Percentiles rank a stretch among this genome's conserved stretches.
Evolutionary conservation across 2,113 vertebrate species (phyloP).

Genomic region (Chaenogobius annularis): DNA sequence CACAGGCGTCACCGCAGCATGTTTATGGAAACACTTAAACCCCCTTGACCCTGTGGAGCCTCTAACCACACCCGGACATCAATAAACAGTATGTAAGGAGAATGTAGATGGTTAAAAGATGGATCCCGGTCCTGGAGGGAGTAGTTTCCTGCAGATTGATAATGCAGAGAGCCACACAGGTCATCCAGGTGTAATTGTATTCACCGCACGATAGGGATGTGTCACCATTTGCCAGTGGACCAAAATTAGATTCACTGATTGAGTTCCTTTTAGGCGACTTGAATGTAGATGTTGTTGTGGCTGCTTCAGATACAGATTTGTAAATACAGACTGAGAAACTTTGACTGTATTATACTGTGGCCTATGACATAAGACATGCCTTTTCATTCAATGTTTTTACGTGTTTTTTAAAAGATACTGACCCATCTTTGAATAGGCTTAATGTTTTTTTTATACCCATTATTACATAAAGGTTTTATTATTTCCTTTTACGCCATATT

Average conservation of each 20-base stretch:
- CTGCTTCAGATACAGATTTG: neutral
- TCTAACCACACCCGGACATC: conserved; percentile 6
- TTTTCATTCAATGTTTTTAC: neutral
- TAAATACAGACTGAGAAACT: neutral
- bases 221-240: neutral
- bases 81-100: conserved; percentile 16
- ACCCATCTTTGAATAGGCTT: neutral
- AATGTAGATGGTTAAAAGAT: conserved; percentile 34
- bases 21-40: conserved; percentile 26
- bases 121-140: neutral
- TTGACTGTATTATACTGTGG: neutral
- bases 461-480: too few relatives aligned
- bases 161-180: neutral
- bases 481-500: too few relatives aligned
- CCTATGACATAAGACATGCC: neutral
- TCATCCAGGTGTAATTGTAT: conserved; percentile 3
- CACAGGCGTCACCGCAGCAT: conserved; percentile 15
- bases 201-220: conserved; percentile 1
- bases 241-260: neutral
- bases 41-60: conserved; percentile 6
- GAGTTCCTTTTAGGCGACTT: neutral
- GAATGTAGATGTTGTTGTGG: neutral
- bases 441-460: neutral
- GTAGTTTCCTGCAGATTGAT: conserved; percentile 6
- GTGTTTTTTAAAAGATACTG: neutral